A percentile compares a stretch with the other conserved stretches of the same genome.
Evolutionary conservation across 2,888 invertebrate species (phyloP).

Genomic region (Pristionchus arcanus): DNA sequence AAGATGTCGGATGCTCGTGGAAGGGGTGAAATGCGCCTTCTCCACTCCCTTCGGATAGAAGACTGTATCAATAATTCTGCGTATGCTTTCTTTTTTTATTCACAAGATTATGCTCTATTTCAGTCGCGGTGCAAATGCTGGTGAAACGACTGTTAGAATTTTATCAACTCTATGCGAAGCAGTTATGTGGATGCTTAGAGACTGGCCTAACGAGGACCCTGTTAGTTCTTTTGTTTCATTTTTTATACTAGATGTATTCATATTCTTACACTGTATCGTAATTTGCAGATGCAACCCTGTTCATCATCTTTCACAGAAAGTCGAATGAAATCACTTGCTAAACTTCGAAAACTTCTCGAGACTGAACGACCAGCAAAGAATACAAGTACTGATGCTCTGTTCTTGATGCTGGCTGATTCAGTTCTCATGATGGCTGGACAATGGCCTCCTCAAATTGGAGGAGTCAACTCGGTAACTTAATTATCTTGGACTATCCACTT

Average conservation of each 20-base stretch:
- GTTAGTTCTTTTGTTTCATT: background rate
- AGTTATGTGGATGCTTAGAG: conserved; percentile 53
- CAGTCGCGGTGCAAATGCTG: conserved; percentile 23
- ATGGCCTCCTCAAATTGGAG: conserved; percentile 45
- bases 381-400: conserved; percentile 25
- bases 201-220: conserved; percentile 54
- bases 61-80: conserved; percentile 28
- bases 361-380: conserved; percentile 8
- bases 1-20: conserved; percentile 39
- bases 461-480: background rate
- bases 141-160: conserved; percentile 35
- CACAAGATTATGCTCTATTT: background rate
- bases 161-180: conserved; percentile 48
- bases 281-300: background rate
- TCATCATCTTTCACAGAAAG: conserved; percentile 45
- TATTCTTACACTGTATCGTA: background rate
- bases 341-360: conserved; percentile 41
- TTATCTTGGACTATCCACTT: background rate
- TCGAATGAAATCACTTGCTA: conserved; percentile 32
- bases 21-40: conserved; percentile 39
- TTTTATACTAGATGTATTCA: background rate
- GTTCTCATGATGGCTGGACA: conserved; percentile 42
- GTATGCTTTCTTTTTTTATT: background rate
- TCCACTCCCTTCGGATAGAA: conserved; percentile 51
- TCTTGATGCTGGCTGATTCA: conserved; percentile 38